phyloP scores from a whole-genome alignment of 2,113 vertebrate genomes.

The Bungarus multicinctus region DNA sequence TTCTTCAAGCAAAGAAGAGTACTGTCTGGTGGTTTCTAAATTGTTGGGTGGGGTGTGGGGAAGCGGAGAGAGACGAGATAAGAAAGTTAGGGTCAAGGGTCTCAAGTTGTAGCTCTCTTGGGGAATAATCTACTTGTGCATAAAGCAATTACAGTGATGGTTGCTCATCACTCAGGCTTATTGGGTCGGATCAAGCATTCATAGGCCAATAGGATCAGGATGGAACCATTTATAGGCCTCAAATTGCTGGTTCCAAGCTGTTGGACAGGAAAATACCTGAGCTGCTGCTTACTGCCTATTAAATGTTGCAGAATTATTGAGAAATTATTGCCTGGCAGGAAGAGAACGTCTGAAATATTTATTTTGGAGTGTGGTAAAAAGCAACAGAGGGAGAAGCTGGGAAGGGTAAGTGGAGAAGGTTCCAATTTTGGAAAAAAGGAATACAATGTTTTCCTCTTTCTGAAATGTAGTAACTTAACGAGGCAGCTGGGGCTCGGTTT shows the following conservation, averaged over 20 bases:
- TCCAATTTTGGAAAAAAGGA: not conserved
- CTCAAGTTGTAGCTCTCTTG: not conserved
- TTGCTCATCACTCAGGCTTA: conserved; percentile 7
- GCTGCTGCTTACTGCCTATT: conserved; percentile 10
- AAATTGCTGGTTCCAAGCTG: conserved; percentile 23
- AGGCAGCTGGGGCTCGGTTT: not conserved
- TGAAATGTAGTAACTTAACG: conserved; percentile 7
- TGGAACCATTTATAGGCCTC: conserved; percentile 19
- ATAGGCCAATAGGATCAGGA: conserved; percentile 2
- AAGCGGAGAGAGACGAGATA: not conserved
- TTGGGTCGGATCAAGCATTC: not conserved
- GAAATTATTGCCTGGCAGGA: conserved; percentile 43
- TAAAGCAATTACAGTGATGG: not conserved
- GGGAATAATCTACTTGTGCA: not conserved
- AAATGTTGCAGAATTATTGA: not conserved
- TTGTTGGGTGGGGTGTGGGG: not conserved
- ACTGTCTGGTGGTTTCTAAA: not conserved
- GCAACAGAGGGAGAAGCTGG: conserved; percentile 10
- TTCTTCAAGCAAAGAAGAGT: not conserved
- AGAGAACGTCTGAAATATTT: conserved; percentile 44
- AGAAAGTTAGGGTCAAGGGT: not conserved
- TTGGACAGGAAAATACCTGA: conserved; percentile 34
- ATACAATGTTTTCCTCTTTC: not conserved
- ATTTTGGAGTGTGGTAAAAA: conserved; percentile 42
- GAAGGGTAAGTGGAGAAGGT: not conserved